A percentile compares a stretch with the other conserved stretches of the same genome.
Conservation (phyloP, 2,888 invertebrate genomes). For the Lasioglossum morio region DNA sequence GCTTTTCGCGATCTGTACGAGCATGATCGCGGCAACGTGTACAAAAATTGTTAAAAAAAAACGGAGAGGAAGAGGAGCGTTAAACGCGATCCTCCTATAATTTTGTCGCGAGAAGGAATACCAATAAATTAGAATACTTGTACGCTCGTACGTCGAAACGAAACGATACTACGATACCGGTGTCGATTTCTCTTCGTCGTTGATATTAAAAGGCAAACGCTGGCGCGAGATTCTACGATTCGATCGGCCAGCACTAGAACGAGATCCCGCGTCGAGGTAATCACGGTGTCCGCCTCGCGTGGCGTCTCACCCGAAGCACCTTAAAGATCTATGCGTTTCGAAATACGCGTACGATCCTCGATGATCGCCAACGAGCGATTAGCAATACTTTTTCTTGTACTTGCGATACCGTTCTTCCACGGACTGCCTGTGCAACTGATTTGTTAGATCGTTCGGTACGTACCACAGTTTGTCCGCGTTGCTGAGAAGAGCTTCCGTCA, state of each 20-base stretch:
- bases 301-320: conserved; percentile 6
- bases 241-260: not conserved
- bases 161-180: conserved; percentile 49
- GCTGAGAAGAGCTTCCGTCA: conserved; percentile 93
- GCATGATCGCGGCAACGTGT: not conserved
- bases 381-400: conserved; percentile 81
- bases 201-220: not conserved
- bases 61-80: conserved; percentile 1
- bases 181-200: not conserved
- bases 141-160: not conserved
- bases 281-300: not conserved
- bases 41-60: not conserved
- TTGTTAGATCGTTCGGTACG: conserved; percentile 90
- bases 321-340: not conserved
- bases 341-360: not conserved
- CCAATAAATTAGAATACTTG: conserved; percentile 56
- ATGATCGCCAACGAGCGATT: not conserved
- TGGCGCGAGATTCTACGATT: not conserved
- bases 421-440: conserved; percentile 87
- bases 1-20: not conserved
- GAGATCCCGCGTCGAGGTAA: conserved; percentile 1
- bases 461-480: conserved; percentile 92
- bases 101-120: conserved; percentile 17
- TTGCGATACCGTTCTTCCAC: conserved; percentile 84
- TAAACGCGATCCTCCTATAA: not conserved